Base-by-base conservation (phyloP, 2,113 vertebrate species). In the Redunca redunca region DNA sequence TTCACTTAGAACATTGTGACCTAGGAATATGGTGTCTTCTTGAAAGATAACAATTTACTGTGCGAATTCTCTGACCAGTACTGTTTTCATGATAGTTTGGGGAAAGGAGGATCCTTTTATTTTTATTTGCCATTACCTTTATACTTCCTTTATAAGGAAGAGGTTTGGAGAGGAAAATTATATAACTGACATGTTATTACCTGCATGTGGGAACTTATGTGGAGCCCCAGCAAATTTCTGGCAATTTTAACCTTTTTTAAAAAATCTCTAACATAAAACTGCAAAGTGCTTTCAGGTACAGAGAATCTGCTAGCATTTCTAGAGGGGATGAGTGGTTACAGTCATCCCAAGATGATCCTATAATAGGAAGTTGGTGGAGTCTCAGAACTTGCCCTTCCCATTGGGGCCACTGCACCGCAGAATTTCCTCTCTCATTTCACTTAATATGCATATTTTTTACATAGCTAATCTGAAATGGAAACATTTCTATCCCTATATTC, bases 391-490 rank as follows among this genome's bases (percentile, higher is more conserved):
- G 52, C 64, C 81, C 74, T 21, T 71, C 48, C 57, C 40, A n/a
- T 3, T 26, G 58, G 58, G 97, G 86, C 28, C 57, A 30, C 57
- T 87, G 93, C 89, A 58, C 55, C 36, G 74, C 52, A 95, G 93
- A 97, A 95, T 97, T 94, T 97, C 93, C 67, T 95, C 78, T 97
- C 93, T 96, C 91, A 64, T 97, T 97, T 97, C 82, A 90, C 89
- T 97, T 95, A 96, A 97, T 97, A 97, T 97, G 97, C 97, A 83
- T 97, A 95, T 96, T 97, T 98, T 98, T 97, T 97, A 97, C 96
- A 94, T 90, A 95, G 96, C 97, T 98, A 98, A 98, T 98, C 98
- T 98, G 98, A 98, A 98, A 97, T 98, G 97, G 97, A 98, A 98
- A 98, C 97, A 98, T 97, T 97, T 98, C 97, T 98, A 98, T 98